Conservation (phyloP, 2,113 vertebrate genomes). For the Ptychochromis oligacanthus region DNA sequence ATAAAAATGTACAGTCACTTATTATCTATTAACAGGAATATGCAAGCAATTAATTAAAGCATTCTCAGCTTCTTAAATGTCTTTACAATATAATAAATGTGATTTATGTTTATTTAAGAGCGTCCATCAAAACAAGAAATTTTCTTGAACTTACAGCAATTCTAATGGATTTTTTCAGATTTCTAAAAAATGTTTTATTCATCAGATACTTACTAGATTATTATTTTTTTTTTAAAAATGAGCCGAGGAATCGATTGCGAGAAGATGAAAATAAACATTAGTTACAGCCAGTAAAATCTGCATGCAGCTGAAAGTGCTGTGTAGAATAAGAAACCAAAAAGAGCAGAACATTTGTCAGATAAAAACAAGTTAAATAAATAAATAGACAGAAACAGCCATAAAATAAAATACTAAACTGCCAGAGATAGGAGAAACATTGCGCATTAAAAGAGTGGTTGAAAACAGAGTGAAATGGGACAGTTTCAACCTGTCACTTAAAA, state of each 20-base stretch:
- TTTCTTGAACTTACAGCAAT: background rate
- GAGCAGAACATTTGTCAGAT: background rate
- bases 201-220: too few relatives aligned
- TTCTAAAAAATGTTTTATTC: too few relatives aligned
- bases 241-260: too few relatives aligned
- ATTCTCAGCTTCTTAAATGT: background rate
- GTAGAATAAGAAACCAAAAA: background rate
- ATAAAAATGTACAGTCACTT: accelerated
- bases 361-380: background rate
- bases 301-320: background rate
- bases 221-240: too few relatives aligned
- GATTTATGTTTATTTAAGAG: background rate
- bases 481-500: conserved; percentile 30
- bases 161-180: too few relatives aligned
- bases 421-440: background rate
- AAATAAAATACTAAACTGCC: background rate
- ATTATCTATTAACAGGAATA: background rate
- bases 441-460: background rate
- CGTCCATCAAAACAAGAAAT: background rate
- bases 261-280: background rate
- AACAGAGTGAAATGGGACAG: background rate
- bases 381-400: background rate
- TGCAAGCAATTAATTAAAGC: background rate
- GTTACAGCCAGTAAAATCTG: background rate
- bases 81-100: background rate